Base-by-base conservation (phyloP, 2,113 vertebrate genomes). In the Oncorhynchus tshawytscha region DNA sequence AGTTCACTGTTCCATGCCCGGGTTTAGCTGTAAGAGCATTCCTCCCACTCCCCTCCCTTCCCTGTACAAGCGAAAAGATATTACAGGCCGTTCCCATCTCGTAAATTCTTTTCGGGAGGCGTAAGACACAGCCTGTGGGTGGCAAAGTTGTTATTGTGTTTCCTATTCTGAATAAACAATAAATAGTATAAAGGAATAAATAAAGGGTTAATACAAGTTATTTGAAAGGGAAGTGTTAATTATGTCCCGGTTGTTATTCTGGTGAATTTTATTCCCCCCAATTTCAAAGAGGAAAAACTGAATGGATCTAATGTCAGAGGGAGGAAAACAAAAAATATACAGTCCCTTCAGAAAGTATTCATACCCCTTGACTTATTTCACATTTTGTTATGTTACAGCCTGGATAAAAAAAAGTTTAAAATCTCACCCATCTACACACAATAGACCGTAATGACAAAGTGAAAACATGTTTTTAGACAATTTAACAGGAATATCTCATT, bases 141-240 rank as follows among this genome's bases (percentile, higher is more conserved):
- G 75, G 79, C 76, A 78, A 83, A 76, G 54, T 57, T 72, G 67
- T 84, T 73, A 9, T 67, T 49, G 74, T 77, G 67, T 45, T 69
- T 75, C 13, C 15, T 70, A 76, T 76, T 85, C 77, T 71, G 74
- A 87, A 83, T 77, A 87, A 88, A 90, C 79, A 86, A 71, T 79
- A 84, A 90, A 88, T 80, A 85, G 78, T 70, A 73, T 80, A 76
- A 80, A 74, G 8, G 91, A 87, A 86, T 71, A 86, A 83, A 88
- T 86, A 85, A 72, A 86, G 73, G 71, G 81, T 51, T 76, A 79
- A 81, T 82, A 79, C 87, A 90, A 89, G 22, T 48, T 8, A 39
- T 64, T 70, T 59, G 60, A 64, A 81, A 70, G 84, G 84, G 82
- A 87, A 82, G 70, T 8, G 6, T 7, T 34, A 34, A 34, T 34